Conservation (phyloP, 2,113 vertebrate genomes). For the Tinamus guttatus region DNA sequence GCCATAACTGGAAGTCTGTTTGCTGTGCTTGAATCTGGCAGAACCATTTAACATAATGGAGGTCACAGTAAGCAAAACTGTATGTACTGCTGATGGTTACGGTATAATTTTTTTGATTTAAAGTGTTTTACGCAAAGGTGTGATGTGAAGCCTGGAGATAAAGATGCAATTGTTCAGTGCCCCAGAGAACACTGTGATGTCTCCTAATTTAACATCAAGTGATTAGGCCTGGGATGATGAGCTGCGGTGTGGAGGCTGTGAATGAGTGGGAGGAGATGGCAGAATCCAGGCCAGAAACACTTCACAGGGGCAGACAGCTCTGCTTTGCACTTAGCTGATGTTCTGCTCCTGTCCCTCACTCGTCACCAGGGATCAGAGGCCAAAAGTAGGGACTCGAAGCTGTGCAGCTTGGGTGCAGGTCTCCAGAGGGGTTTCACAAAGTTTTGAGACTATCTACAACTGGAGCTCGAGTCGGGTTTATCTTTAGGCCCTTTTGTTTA, state of each 20-base stretch:
- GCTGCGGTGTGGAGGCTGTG: conserved; percentile 47
- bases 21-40: conserved; percentile 67
- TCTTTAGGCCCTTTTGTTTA: neutral
- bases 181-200: conserved; percentile 53
- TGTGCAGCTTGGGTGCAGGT: neutral
- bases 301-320: neutral
- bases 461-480: neutral
- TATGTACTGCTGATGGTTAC: conserved; percentile 42
- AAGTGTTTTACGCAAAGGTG: conserved; percentile 64
- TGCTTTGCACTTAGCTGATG: neutral
- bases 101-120: conserved; percentile 71
- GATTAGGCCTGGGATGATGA: conserved; percentile 61
- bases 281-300: conserved; percentile 15
- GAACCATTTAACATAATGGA: conserved; percentile 50
- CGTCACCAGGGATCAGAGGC: neutral
- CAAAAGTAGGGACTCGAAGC: neutral
- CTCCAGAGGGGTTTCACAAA: neutral
- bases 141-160: conserved; percentile 53
- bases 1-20: conserved; percentile 68
- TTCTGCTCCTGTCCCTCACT: neutral
- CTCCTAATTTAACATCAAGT: conserved; percentile 64
- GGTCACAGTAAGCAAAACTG: conserved; percentile 73
- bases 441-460: neutral
- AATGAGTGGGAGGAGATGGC: conserved; percentile 65
- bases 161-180: conserved; percentile 71